A percentile compares a stretch with the other conserved stretches of the same genome.
phyloP scores from a whole-genome alignment of 2,888 invertebrate genomes.

The Diarsia mendica region DNA sequence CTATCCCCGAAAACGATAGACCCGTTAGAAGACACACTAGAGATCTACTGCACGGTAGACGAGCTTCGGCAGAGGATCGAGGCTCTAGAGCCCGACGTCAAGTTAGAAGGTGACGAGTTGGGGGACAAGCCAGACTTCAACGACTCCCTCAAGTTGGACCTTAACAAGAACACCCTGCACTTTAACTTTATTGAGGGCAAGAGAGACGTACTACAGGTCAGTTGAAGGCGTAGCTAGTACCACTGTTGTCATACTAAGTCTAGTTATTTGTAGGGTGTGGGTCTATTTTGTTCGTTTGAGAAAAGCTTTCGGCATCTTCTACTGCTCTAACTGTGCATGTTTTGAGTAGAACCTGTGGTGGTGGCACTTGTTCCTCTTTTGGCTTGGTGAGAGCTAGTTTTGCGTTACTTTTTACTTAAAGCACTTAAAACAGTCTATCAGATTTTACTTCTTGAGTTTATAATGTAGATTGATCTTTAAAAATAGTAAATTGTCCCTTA shows the following conservation, averaged over 20 bases:
- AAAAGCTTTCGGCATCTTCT: conserved; percentile 23
- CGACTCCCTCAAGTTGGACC: conserved; percentile 71
- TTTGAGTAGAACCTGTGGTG: background rate
- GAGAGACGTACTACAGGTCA: conserved; percentile 85
- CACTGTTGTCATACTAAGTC: conserved; percentile 31
- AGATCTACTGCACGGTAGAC: conserved; percentile 93
- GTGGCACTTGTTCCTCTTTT: background rate
- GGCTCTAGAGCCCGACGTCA: conserved; percentile 84
- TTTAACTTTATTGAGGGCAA: conserved; percentile 89
- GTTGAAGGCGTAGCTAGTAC: conserved; percentile 41
- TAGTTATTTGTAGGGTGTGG: conserved; percentile 35
- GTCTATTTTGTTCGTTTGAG: conserved; percentile 29
- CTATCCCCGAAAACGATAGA: conserved; percentile 87
- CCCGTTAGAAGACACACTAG: conserved; percentile 90
- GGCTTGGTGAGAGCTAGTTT: background rate
- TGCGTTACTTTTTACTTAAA: background rate
- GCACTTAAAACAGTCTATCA: background rate
- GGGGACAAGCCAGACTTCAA: conserved; percentile 69
- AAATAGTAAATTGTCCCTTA: background rate
- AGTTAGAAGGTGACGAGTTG: conserved; percentile 69
- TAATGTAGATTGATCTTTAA: background rate
- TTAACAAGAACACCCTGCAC: conserved; percentile 85
- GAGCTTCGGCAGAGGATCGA: conserved; percentile 91
- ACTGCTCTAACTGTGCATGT: conserved; percentile 13
- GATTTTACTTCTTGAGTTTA: background rate